Evolutionary conservation across 1,140 invertebrate species (phyloP), one percentile per base, ranked within the genome.

Genomic region (Ips nitidus): DNA sequence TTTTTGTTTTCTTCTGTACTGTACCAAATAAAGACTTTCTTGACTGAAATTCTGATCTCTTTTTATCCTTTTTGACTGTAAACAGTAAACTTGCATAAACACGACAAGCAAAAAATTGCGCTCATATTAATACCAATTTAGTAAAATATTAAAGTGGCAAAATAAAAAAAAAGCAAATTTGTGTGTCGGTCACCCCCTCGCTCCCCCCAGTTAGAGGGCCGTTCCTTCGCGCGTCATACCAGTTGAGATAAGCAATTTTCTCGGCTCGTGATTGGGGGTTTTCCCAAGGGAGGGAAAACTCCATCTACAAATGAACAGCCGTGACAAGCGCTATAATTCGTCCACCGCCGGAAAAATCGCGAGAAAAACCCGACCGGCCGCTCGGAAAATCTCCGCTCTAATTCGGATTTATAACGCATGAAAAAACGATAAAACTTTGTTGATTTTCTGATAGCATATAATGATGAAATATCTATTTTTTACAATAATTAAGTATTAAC

Each of bases 281-380:
- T 83, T 83, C 86, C 83, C 86, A 76, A 76, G 86, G 86, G 86
- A 83, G 84, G 84, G 85, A 86, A 86, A 87, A 87, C 86, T 87
- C 86, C 86, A 87, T 87, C 86, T 87, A 87, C 86, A 87, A 87
- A 87, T 87, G 86, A 87, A 87, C 86, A 86, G 83, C 84, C 86
- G 86, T 87, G 86, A 87, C 86, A 87, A 87, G 86, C 84, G 86
- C 85, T 83, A 87, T 87, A 87, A 87, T 87, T 87, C 84, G 83
- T 86, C 81, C 59, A 57, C 59, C 52, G 60, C 72, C 72, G 75
- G 74, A 76, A 75, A 75, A 69, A 77, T 73, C 74, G 74, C 72
- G 71, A 73, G 75, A 75, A 75, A 75, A 74, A 75, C 66, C 41
- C 61, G 61, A 52, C 66, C 53, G 70, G 45, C 67, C 60, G 60